A percentile compares a stretch with the other conserved stretches of the same genome.
Conservation (phyloP, 2,113 vertebrate species). For the Prionailurus bengalensis region DNA sequence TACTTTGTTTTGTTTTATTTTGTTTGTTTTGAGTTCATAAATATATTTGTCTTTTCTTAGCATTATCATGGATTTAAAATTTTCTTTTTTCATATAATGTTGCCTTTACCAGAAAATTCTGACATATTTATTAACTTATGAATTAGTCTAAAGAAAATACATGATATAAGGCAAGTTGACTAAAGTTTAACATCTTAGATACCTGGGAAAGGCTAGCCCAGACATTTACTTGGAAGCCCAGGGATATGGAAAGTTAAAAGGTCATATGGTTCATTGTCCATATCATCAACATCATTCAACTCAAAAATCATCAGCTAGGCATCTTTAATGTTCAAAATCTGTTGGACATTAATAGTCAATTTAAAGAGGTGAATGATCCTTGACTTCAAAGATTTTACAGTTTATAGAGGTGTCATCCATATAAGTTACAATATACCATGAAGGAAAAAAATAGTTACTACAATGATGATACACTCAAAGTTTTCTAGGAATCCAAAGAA, state of each 20-base stretch:
- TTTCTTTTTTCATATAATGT: not conserved
- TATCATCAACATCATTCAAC: not conserved
- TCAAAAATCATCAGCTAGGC: not conserved
- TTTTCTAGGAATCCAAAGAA: conserved; percentile 31
- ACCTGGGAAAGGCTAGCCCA: not conserved
- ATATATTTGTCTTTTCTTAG: not conserved
- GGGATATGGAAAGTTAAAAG: not conserved
- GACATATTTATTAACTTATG: not conserved
- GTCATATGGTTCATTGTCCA: not conserved
- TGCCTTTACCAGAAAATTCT: not conserved
- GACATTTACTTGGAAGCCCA: not conserved
- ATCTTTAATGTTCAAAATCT: not conserved
- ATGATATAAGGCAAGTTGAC: not conserved
- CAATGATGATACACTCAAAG: not conserved
- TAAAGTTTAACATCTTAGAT: not conserved
- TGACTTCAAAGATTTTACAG: not conserved
- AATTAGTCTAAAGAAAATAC: not conserved
- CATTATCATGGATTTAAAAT: not conserved
- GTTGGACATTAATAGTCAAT: not conserved
- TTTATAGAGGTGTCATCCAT: not conserved
- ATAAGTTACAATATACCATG: not conserved
- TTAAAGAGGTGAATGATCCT: not conserved
- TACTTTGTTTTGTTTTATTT: not conserved
- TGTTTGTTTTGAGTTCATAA: not conserved
- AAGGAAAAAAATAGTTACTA: not conserved